Evolutionary conservation across 2,797 vertebrate species (phyloP), one percentile per base, ranked within the genome.

Genomic region (Chaetophractus vellerosus): DNA sequence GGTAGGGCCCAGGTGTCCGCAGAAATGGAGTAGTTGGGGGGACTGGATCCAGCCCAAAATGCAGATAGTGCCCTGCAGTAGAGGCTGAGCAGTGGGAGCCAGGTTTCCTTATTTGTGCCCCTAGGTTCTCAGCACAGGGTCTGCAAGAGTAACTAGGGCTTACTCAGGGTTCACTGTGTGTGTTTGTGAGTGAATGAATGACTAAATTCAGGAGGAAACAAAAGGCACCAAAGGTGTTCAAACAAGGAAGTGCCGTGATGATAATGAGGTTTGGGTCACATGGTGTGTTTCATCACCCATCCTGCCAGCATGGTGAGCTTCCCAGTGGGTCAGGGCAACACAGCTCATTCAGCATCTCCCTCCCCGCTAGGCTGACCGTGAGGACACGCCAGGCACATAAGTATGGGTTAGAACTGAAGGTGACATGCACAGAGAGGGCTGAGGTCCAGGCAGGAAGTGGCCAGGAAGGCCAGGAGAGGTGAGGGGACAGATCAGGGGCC

Each of bases 321-420:
- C 63, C 90, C 33, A 18, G 4, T 16, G 5, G 4, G 19, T 45
- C 16, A 26, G 33, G 28, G 21, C 38, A 24, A 1, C 0, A 0
- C 66, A 23, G 7, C 45, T 84, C 24, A 19, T 23, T 9, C 0
- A 10, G 38, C 6, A 1, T 61, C 87, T 23, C 5, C n/a, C 19
- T 19, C 55, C 55, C 55, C 55, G 21, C 63, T 6, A 33, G 4
- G 66, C 50, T 16, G 86, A 21, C 50, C 5, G 9, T 1, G 71
- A 69, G 31, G 48, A 48, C 36, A 24, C 15, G 0, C 1, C 5
- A 31, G 21, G 10, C 50, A 6, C 6, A 1, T 64, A 18, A 71
- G 24, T 3, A 8, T 24, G 23, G 0, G n/a, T 12, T 48, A 38
- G 64, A 23, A 61, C n/a, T 0, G 24, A 48, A 41, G 66, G 10